These are phyloP conservation scores for Mesocentrotus franciscanus DNA, from an alignment of 53 echinoderm and acorn worm genomes.

Conservation along the genomic window DNA sequence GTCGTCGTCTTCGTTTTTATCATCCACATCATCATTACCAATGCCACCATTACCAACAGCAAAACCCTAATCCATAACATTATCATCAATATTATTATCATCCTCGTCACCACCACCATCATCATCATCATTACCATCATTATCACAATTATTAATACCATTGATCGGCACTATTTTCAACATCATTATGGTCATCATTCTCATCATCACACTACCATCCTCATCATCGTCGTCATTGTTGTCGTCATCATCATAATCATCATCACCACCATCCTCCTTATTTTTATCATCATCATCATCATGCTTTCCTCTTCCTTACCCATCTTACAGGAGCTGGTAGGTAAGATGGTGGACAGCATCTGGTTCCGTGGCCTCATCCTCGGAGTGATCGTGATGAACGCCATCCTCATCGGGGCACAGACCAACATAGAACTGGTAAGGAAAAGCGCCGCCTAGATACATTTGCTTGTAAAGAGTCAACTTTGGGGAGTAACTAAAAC, in stretches of 20 bases:
- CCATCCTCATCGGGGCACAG: conserved; percentile 89
- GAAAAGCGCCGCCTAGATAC: background rate
- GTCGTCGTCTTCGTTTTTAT: background rate
- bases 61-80: background rate
- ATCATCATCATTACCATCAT: background rate
- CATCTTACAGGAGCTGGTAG: conserved; percentile 80
- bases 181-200: conserved; percentile 16
- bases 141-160: background rate
- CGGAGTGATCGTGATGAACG: conserved; percentile 80
- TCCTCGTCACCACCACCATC: background rate
- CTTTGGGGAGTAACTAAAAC: background rate
- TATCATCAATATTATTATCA: background rate
- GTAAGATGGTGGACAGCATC: conserved; percentile 90
- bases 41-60: background rate
- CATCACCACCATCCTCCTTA: conserved; percentile 1
- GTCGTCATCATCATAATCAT: conserved; percentile 3
- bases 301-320: background rate
- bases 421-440: conserved; percentile 91
- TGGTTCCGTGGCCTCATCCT: conserved; percentile 89
- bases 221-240: background rate
- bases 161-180: background rate
- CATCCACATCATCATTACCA: background rate
- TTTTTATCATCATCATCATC: background rate
- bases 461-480: background rate
- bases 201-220: conserved; percentile 41